These are phyloP conservation scores for Notocelia uddmanniana DNA, from an alignment of 2,888 invertebrate genomes.

Conservation along the genomic window DNA sequence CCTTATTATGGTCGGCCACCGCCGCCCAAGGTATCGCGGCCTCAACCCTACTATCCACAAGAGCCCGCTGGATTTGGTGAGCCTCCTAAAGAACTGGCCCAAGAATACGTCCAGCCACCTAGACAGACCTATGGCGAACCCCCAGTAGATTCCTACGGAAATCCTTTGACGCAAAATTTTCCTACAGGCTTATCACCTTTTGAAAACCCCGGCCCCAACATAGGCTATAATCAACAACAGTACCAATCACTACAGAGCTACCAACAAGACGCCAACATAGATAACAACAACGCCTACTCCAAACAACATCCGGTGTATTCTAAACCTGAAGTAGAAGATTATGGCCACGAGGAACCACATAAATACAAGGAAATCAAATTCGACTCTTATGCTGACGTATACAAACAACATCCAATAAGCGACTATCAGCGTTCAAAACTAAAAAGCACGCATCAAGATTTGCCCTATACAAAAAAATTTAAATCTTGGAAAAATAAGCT, in stretches of 20 bases:
- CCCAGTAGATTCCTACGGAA: constrained; percentile 69
- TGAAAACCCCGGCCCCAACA: constrained; percentile 49
- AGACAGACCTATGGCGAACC: constrained; percentile 63
- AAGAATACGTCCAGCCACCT: constrained; percentile 52
- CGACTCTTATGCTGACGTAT: constrained; percentile 56
- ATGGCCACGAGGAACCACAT: constrained; percentile 48
- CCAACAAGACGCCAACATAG: constrained; percentile 53
- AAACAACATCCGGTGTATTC: constrained; percentile 55
- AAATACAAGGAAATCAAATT: constrained; percentile 54
- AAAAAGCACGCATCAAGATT: constrained; percentile 56
- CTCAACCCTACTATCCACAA: constrained; percentile 51
- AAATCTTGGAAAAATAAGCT: constrained; percentile 58
- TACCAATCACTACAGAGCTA: constrained; percentile 56
- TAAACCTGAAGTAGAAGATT: constrained; percentile 54
- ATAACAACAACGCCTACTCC: constrained; percentile 57
- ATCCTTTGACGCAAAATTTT: constrained; percentile 57
- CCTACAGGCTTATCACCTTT: constrained; percentile 53
- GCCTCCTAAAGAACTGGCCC: constrained; percentile 61
- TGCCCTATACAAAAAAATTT: constrained; percentile 52
- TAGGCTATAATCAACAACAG: constrained; percentile 51
- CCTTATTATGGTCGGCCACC: constrained; percentile 16
- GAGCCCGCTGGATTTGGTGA: constrained; percentile 70
- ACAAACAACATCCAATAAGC: constrained; percentile 52
- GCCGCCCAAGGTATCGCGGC: constrained; percentile 56
- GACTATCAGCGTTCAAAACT: constrained; percentile 53